Conservation (phyloP, 2,888 invertebrate genomes). For the Pristionchus fissidentatus region DNA sequence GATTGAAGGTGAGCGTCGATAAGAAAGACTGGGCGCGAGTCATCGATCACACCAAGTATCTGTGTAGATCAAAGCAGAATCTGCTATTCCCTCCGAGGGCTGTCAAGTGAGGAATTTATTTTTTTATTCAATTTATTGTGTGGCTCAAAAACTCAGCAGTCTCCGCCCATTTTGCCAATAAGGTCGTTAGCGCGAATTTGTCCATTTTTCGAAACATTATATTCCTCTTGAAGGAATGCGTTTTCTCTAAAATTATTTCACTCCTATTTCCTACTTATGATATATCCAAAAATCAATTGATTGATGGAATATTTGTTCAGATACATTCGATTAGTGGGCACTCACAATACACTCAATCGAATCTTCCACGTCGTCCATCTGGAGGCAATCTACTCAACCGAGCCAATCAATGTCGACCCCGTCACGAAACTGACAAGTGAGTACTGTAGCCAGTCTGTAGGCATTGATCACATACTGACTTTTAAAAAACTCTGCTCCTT, state of each 20-base stretch:
- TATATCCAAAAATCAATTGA: background rate
- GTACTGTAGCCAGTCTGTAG: no score
- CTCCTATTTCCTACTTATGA: background rate
- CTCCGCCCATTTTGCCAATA: no score
- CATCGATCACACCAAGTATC: constrained; percentile 90
- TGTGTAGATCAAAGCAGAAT: constrained; percentile 96
- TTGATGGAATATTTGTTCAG: constrained; percentile 79
- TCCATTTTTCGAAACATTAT: no score
- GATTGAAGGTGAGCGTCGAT: constrained; percentile 81
- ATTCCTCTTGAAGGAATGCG: no score
- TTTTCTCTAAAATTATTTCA: no score
- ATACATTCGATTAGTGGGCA: constrained; percentile 82
- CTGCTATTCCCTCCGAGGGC: constrained; percentile 92
- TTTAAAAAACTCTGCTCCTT: no score
- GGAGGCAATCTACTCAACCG: constrained; percentile 88
- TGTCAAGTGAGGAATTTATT: constrained; percentile 82
- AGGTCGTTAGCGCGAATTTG: no score
- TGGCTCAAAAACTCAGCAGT: background rate
- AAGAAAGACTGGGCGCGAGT: constrained; percentile 94
- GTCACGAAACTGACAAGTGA: constrained; percentile 82
- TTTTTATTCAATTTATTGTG: background rate
- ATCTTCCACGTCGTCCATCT: constrained; percentile 93
- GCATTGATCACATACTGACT: no score
- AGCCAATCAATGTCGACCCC: constrained; percentile 82
- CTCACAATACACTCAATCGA: constrained; percentile 94